phyloP scores from a whole-genome alignment of 2,888 invertebrate species.

The Watsonalla cultraria region DNA sequence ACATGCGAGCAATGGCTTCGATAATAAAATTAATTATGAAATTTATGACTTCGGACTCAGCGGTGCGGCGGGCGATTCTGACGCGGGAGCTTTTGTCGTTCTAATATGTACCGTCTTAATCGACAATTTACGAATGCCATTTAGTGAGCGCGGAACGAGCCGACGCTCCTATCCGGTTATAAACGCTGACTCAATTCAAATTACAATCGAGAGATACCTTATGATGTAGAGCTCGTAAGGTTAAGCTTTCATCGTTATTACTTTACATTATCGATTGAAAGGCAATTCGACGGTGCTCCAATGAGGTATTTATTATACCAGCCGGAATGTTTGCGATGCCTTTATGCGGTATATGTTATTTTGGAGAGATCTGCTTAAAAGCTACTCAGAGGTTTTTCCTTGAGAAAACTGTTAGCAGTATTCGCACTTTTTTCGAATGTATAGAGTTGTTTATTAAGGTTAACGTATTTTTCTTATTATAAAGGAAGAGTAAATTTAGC shows the following conservation, averaged over 20 bases:
- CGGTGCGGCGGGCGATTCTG: conserved; percentile 38
- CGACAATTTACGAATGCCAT: conserved; percentile 57
- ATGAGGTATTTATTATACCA: too few species aligned
- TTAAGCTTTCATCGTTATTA: conserved; percentile 23
- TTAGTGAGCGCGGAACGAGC: conserved; percentile 37
- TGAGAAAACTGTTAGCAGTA: too few species aligned
- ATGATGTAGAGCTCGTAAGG: conserved; percentile 33
- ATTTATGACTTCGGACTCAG: conserved; percentile 52
- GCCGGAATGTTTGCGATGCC: too few species aligned
- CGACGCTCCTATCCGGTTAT: conserved; percentile 37
- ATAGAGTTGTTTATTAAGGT: too few species aligned
- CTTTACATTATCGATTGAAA: conserved; percentile 6
- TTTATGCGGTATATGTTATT: too few species aligned
- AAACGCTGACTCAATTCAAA: conserved; percentile 44
- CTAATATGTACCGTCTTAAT: conserved; percentile 61
- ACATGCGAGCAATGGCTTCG: conserved; percentile 59
- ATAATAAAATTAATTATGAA: conserved; percentile 72
- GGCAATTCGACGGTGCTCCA: neutral
- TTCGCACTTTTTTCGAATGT: too few species aligned
- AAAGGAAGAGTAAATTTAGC: too few species aligned
- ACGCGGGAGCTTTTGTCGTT: conserved; percentile 50
- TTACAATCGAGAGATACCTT: conserved; percentile 43
- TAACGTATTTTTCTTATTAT: too few species aligned
- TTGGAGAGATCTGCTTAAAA: too few species aligned
- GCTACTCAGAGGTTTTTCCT: too few species aligned